Base-by-base conservation (phyloP, 2,113 vertebrate genomes). In the Centropus bengalensis region DNA sequence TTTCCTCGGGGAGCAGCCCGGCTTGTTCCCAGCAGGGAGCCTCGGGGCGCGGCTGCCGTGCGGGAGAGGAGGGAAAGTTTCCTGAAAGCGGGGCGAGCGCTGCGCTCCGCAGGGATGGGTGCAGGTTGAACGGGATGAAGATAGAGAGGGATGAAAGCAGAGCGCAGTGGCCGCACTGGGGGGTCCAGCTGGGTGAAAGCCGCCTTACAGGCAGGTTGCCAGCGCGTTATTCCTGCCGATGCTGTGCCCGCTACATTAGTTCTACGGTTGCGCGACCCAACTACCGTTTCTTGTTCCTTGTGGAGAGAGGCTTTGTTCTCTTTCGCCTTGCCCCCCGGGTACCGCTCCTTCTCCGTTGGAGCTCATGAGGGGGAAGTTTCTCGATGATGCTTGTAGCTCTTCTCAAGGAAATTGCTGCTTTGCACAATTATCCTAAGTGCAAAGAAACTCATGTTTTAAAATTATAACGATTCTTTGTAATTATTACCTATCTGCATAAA, bases 251-350 rank as follows among this genome's bases (percentile, higher is more conserved):
- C 70, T 26, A 1, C 28, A 4, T 3, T n/a, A 0, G 7, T 24
- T 7, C 32, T 6, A 2, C 67, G 3, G 32, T 14, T 30, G 38
- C 6, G 38, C 26, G 64, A n/a, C 63, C 73, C 6, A 2, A 32
- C 64, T 22, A 7, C 6, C 47, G 40, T 23, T 76, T 32, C 63
- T 45, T 7, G 47, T 16, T 63, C 30, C 66, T 32, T 27, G 42
- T 1, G 27, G 59, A 47, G 77, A 78, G 62, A 47, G 77, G 82
- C 95, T 98, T 97, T 97, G 94, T 96, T 96, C 90, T 91, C 52
- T 22, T 60, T 45, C 45, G 68, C 69, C 44, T 45, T 83, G 81
- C 51, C 82, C 51, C 82, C 79, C 83, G 77, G 55, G 85, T 88
- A 47, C 36, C n/a, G 28, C 15, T 73, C 21, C 9, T 33, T 28